Conservation (phyloP, 2,888 invertebrate genomes). For the Drosophila suboccidentalis region DNA sequence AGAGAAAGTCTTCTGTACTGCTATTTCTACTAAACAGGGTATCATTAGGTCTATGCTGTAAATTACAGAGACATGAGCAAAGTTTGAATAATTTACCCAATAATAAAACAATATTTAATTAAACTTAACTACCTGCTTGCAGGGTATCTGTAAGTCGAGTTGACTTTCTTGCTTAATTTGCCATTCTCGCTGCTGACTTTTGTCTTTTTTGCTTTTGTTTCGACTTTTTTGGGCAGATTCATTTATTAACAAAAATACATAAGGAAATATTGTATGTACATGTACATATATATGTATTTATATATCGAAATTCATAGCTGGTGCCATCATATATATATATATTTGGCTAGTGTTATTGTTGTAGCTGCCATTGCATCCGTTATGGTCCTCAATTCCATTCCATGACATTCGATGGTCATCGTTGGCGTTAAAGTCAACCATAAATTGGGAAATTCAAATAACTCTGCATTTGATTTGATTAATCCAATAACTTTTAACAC, state of each 20-base stretch:
- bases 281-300: not conserved
- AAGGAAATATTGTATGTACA: constrained; percentile 24
- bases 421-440: constrained; percentile 17
- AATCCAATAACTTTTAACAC: constrained; percentile 4
- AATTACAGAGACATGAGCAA: not conserved
- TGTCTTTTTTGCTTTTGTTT: constrained; percentile 55
- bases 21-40: not conserved
- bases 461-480: constrained; percentile 16
- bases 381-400: constrained; percentile 36
- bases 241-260: constrained; percentile 62
- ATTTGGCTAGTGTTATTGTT: constrained; percentile 38
- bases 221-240: constrained; percentile 40
- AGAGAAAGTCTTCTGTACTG: no score
- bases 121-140: not conserved
- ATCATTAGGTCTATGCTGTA: not conserved
- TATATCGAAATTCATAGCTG: constrained; percentile 19
- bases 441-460: constrained; percentile 25
- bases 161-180: constrained; percentile 26
- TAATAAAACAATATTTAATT: no score
- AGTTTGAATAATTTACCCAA: not conserved
- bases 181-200: constrained; percentile 43
- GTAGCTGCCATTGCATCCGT: constrained; percentile 52
- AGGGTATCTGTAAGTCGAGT: not conserved
- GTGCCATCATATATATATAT: constrained; percentile 28
- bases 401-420: constrained; percentile 40